Percentiles rank a stretch among this genome's conserved stretches.
These are phyloP conservation scores for Carassius gibelio DNA, from an alignment of 2,113 vertebrate species.

Conservation along the genomic window DNA sequence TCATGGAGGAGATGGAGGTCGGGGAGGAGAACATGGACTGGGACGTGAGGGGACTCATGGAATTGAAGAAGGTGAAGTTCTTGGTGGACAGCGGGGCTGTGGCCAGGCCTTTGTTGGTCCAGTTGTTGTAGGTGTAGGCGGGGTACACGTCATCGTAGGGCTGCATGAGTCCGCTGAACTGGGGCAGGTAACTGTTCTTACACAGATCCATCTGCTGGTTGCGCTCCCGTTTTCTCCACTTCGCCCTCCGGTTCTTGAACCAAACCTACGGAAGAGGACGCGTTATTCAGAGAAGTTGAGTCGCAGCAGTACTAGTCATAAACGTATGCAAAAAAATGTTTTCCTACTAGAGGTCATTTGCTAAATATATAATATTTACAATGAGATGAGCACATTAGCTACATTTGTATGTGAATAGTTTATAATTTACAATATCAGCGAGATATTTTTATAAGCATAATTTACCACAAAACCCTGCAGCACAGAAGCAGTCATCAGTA, in stretches of 20 bases:
- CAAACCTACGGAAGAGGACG: conserved; percentile 82
- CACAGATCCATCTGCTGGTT: conserved; percentile 99
- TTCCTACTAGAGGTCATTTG: background rate
- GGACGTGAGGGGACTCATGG: conserved; percentile 95
- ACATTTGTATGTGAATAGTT: background rate
- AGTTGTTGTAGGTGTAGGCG: conserved; percentile 98
- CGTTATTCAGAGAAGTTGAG: background rate
- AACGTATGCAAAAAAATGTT: background rate
- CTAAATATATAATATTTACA: background rate
- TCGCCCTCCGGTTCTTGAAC: conserved; percentile 98
- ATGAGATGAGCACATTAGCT: background rate
- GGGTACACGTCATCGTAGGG: conserved; percentile 98
- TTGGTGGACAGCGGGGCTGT: conserved; percentile 93
- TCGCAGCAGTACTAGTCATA: background rate
- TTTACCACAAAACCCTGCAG: no score
- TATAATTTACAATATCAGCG: background rate
- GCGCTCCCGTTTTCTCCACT: conserved; percentile 97
- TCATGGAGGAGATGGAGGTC: conserved; percentile 97
- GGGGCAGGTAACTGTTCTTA: conserved; percentile 98
- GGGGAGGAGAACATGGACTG: conserved; percentile 97
- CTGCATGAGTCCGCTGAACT: conserved; percentile 97
- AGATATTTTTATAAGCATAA: background rate
- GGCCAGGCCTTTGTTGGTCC: conserved; percentile 94
- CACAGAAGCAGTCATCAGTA: no score
- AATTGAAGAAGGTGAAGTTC: conserved; percentile 99